These are phyloP conservation scores for Drosophila kambysellisi DNA, from an alignment of 2,888 invertebrate genomes.

Conservation along the genomic window DNA sequence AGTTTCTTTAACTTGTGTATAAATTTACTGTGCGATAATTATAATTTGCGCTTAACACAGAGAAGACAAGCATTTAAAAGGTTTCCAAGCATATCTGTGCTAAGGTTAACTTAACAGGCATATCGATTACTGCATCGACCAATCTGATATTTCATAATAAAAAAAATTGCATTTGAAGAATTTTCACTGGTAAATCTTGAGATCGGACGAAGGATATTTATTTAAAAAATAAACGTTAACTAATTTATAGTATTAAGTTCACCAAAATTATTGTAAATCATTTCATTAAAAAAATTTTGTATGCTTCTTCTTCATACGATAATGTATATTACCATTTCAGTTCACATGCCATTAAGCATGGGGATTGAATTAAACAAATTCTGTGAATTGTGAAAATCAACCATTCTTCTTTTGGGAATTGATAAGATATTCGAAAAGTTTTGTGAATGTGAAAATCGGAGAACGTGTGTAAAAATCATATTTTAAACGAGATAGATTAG, in stretches of 20 bases:
- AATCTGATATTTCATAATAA: constrained; percentile 2
- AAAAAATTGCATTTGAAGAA: constrained; percentile 1
- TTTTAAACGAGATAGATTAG: constrained; percentile 4
- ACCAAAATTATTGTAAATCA: not conserved
- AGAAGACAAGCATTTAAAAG: not conserved
- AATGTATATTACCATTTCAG: constrained; percentile 1
- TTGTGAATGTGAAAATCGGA: constrained; percentile 2
- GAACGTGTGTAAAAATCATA: constrained; percentile 5
- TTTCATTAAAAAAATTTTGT: constrained; percentile 1
- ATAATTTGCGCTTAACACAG: not conserved
- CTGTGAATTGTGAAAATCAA: constrained; percentile 15
- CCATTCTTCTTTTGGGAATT: not conserved
- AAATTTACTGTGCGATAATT: not conserved
- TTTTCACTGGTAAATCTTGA: constrained; percentile 2
- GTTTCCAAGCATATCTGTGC: not conserved
- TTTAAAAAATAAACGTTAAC: constrained; percentile 1
- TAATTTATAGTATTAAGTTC: not conserved
- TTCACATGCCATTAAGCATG: constrained; percentile 3
- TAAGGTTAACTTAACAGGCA: constrained; percentile 13
- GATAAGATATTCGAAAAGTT: constrained; percentile 2
- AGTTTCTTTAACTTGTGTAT: not conserved
- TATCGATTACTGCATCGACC: constrained; percentile 9
- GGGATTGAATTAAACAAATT: constrained; percentile 4
- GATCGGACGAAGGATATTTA: constrained; percentile 2
- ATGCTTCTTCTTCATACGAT: not conserved